Evolutionary conservation across 2,888 invertebrate genomes (phyloP).

Genomic region (Caenorhabditis plicata): DNA sequence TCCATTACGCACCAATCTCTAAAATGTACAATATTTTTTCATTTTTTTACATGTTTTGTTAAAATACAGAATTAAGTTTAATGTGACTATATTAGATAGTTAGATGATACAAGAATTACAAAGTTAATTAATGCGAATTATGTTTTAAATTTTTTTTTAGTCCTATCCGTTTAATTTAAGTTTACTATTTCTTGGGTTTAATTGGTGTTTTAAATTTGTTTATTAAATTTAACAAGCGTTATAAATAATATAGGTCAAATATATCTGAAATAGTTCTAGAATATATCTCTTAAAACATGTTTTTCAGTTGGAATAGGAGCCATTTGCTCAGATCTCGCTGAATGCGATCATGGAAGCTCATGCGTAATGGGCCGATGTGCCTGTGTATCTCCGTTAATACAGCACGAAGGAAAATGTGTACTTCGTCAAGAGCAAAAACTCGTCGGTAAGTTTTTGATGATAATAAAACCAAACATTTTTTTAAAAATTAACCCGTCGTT

Average conservation of each 20-base stretch:
- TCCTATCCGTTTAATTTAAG: constrained; percentile 1
- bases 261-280: not conserved
- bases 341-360: constrained; percentile 53
- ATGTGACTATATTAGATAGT: too few species aligned
- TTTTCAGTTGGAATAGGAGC: constrained; percentile 60
- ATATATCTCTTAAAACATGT: not conserved
- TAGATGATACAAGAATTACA: too few species aligned
- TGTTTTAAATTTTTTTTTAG: not conserved
- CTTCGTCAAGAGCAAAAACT: constrained; percentile 33
- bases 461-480: not conserved
- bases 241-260: not conserved
- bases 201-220: not conserved
- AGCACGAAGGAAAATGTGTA: constrained; percentile 60
- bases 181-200: not conserved
- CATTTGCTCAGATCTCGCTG: constrained; percentile 52
- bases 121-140: too few species aligned
- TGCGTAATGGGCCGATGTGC: constrained; percentile 59
- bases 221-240: constrained; percentile 1
- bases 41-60: not conserved
- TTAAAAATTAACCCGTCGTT: not conserved
- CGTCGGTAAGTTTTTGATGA: constrained; percentile 16
- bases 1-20: too few species aligned
- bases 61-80: not conserved
- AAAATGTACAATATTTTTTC: too few species aligned
- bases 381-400: constrained; percentile 57